phyloP scores from a whole-genome alignment of 1,140 invertebrate genomes.

The Papilio dardanus region DNA sequence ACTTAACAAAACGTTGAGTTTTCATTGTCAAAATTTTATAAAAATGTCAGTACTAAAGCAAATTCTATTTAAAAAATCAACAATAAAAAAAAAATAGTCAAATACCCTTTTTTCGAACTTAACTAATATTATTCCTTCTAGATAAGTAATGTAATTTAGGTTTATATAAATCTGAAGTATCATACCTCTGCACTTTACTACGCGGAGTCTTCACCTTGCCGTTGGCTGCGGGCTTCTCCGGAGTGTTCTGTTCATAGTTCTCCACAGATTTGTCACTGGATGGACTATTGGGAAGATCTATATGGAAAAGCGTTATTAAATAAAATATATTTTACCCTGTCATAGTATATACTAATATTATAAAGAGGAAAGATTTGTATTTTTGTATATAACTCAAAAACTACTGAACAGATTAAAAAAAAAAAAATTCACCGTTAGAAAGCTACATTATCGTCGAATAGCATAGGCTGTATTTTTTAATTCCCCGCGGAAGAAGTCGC shows the following conservation, averaged over 20 bases:
- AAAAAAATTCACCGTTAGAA: too few species aligned
- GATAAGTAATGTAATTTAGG: slow-evolving; percentile 75
- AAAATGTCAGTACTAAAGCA: background rate
- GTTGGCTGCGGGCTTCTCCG: slow-evolving; percentile 49
- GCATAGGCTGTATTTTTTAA: too few species aligned
- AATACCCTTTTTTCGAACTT: slow-evolving; percentile 37
- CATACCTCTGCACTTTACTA: slow-evolving; percentile 68
- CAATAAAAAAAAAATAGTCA: background rate
- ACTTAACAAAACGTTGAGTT: too few species aligned
- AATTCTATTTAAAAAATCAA: background rate
- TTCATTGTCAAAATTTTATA: too few species aligned
- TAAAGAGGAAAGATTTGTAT: too few species aligned
- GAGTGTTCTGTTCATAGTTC: slow-evolving; percentile 70
- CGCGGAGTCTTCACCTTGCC: slow-evolving; percentile 62
- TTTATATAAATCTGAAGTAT: slow-evolving; percentile 74
- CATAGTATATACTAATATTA: too few species aligned
- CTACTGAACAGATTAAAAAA: too few species aligned
- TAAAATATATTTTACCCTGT: background rate
- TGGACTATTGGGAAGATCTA: slow-evolving; percentile 72
- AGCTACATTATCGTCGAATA: too few species aligned
- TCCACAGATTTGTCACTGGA: slow-evolving; percentile 78
- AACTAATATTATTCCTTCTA: slow-evolving; percentile 66
- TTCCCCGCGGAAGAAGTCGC: too few species aligned
- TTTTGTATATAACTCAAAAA: too few species aligned
- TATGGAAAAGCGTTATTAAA: background rate